Conservation (phyloP, 2,113 vertebrate genomes). For the Himantopus leucocephalus region DNA sequence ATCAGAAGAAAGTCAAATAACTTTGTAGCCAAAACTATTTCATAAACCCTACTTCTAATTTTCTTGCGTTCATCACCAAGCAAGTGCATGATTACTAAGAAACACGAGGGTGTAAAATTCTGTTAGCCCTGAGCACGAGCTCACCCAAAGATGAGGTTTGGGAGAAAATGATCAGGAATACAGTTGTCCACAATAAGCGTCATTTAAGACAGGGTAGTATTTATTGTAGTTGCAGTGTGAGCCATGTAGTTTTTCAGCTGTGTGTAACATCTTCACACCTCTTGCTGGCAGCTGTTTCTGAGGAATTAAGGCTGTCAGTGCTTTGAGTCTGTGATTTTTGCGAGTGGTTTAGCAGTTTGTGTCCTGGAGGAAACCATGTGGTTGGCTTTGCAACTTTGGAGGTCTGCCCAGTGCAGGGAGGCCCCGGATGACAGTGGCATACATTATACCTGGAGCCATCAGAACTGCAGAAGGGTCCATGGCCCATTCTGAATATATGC, state of each 20-base stretch:
- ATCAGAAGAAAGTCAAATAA: conserved; percentile 53
- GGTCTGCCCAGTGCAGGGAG: background rate
- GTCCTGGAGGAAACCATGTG: background rate
- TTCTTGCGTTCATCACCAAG: conserved; percentile 16
- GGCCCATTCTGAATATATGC: background rate
- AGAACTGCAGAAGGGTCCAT: background rate
- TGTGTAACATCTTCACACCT: background rate
- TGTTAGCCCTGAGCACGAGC: background rate
- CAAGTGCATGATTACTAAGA: background rate
- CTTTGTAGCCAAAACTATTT: background rate
- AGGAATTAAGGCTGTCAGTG: background rate
- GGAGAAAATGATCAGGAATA: background rate
- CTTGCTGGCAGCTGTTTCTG: rapidly evolving
- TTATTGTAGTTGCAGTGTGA: background rate
- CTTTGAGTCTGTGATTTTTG: background rate
- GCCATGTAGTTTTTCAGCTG: background rate
- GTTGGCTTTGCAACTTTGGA: background rate
- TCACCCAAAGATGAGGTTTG: background rate
- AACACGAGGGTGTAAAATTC: background rate
- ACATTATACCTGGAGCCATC: background rate
- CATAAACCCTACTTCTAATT: conserved; percentile 44
- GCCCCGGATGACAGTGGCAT: too few relatives aligned
- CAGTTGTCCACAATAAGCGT: background rate
- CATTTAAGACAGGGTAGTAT: background rate
- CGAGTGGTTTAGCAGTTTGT: background rate